Conservation (phyloP, 2,797 vertebrate genomes). For the Mormyrops boulengeri region DNA sequence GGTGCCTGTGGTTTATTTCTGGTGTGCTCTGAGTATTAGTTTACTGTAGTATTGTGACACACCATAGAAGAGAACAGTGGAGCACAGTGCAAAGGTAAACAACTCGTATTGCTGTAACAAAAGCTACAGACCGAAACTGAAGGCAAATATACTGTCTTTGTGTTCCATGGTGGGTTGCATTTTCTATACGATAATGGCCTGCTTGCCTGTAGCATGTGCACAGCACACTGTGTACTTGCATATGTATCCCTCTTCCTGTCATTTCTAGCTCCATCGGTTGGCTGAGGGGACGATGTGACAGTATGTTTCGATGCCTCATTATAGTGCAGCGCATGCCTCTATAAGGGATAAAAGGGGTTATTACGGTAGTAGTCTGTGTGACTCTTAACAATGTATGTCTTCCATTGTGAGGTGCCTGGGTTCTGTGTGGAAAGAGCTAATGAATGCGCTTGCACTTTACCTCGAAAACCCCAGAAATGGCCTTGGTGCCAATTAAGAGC, state of each 20-base stretch:
- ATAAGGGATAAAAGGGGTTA: constrained; percentile 23
- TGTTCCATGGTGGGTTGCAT: background rate
- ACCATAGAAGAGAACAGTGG: background rate
- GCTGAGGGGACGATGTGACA: constrained; percentile 40
- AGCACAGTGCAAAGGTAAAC: background rate
- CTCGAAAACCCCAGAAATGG: constrained; percentile 61
- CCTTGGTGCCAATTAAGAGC: constrained; percentile 67
- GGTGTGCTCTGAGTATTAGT: background rate
- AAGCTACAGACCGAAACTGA: background rate
- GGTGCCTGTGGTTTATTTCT: background rate
- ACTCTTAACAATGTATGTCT: constrained; percentile 33
- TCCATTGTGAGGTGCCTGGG: constrained; percentile 36
- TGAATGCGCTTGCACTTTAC: constrained; percentile 70
- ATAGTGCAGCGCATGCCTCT: constrained; percentile 39
- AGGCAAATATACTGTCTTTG: background rate
- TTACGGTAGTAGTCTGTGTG: constrained; percentile 38
- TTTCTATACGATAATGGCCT: background rate
- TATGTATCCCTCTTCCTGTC: background rate
- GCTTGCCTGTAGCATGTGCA: background rate
- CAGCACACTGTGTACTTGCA: background rate
- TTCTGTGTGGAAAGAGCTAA: constrained; percentile 53
- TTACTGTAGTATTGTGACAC: background rate
- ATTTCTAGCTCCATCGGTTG: constrained; percentile 19
- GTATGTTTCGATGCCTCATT: constrained; percentile 57
- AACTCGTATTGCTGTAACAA: background rate